Conservation (phyloP, 2,113 vertebrate genomes). For the Festucalex cinctus region DNA sequence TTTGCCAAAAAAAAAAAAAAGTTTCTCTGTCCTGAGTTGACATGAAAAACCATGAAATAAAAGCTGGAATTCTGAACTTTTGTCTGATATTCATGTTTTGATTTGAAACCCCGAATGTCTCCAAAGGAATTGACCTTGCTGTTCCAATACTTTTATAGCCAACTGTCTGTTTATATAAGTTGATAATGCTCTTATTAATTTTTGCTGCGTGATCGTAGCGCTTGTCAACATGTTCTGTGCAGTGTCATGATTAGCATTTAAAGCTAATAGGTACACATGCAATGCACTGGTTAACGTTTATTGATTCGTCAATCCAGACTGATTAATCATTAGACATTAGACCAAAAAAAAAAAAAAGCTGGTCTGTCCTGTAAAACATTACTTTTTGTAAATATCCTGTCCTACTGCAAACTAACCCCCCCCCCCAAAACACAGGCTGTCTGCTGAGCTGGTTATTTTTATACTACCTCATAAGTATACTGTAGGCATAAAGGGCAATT, state of each 20-base stretch:
- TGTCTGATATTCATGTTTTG: too few relatives aligned
- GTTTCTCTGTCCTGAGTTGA: too few relatives aligned
- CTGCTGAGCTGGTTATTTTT: slow-evolving; percentile 26
- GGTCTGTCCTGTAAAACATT: slow-evolving; percentile 59
- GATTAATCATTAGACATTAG: neutral
- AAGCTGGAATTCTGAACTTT: too few relatives aligned
- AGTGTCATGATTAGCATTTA: neutral
- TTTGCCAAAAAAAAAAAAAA: too few relatives aligned
- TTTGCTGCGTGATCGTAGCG: neutral
- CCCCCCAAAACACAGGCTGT: slow-evolving; percentile 44
- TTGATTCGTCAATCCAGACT: neutral
- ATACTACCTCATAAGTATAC: slow-evolving; percentile 20
- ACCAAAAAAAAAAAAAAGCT: neutral
- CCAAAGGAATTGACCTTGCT: too few relatives aligned
- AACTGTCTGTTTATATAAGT: too few relatives aligned
- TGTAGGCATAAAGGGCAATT: slow-evolving; percentile 51
- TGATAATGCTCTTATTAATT: neutral
- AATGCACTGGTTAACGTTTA: neutral
- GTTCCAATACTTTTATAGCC: too few relatives aligned
- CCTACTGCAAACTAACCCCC: slow-evolving; percentile 62
- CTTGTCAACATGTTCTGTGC: neutral
- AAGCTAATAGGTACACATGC: neutral
- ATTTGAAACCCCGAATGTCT: too few relatives aligned
- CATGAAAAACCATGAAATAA: too few relatives aligned
- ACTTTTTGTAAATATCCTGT: slow-evolving; percentile 54